Conservation (phyloP, 2,113 vertebrate genomes). For the Phoenicopterus ruber region DNA sequence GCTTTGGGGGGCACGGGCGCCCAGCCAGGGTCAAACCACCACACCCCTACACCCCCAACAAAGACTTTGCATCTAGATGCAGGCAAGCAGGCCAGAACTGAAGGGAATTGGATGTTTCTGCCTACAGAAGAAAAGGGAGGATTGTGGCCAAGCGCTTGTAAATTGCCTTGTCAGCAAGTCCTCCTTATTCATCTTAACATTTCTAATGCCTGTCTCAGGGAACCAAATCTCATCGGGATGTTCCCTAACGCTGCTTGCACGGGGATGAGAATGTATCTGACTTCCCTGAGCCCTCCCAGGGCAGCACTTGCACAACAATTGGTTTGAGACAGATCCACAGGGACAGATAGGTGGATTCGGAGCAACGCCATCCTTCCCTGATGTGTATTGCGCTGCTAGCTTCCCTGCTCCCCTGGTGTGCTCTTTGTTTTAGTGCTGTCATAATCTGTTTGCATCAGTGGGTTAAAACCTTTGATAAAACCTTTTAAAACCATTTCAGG, state of each 20-base stretch:
- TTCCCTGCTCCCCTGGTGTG: neutral
- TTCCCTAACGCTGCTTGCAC: neutral
- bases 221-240: neutral
- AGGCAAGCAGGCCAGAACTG: neutral
- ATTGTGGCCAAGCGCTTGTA: neutral
- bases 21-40: too few relatives aligned
- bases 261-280: neutral
- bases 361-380: neutral
- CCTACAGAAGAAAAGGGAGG: neutral
- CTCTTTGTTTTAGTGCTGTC: neutral
- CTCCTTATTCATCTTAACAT: neutral
- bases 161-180: neutral
- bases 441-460: neutral
- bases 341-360: neutral
- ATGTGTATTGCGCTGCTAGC: neutral
- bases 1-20: too few relatives aligned
- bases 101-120: neutral
- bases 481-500: neutral
- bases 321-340: neutral
- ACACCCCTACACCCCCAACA: neutral
- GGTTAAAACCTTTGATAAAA: neutral
- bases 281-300: neutral
- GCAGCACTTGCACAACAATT: neutral
- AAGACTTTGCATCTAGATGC: neutral
- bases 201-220: neutral